Percentiles rank a stretch among this genome's conserved stretches.
Conservation (phyloP, 2,113 vertebrate genomes). For the Carassius auratus region DNA sequence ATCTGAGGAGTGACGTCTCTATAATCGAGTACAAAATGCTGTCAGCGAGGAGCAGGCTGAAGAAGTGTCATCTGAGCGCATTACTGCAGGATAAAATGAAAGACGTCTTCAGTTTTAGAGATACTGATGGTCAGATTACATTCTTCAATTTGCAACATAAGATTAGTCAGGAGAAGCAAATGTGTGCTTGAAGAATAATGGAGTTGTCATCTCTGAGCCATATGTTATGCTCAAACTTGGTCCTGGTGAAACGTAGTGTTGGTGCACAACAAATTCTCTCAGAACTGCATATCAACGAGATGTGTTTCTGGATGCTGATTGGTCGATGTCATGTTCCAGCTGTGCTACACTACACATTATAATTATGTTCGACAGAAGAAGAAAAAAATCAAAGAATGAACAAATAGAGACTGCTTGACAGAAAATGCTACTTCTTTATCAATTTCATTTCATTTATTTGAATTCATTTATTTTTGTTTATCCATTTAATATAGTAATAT, state of each 20-base stretch:
- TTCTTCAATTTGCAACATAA: conserved; percentile 22
- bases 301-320: background rate
- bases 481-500: background rate
- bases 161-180: conserved; percentile 16
- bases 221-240: background rate
- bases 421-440: background rate
- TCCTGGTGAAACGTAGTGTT: background rate
- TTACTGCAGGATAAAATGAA: conserved; percentile 4
- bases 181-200: conserved; percentile 2
- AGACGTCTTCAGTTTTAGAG: background rate
- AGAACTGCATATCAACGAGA: background rate
- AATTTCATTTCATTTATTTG: background rate
- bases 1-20: conserved; percentile 45
- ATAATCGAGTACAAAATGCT: conserved; percentile 68
- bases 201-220: background rate
- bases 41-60: background rate
- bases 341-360: background rate
- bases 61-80: background rate
- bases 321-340: background rate
- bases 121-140: conserved; percentile 12
- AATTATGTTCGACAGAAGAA: background rate
- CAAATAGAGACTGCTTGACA: background rate
- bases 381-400: background rate
- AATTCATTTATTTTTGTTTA: too few species aligned
- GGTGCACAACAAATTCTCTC: background rate